phyloP scores from a whole-genome alignment of 1,140 invertebrate genomes.

The Aphidius ervi region DNA sequence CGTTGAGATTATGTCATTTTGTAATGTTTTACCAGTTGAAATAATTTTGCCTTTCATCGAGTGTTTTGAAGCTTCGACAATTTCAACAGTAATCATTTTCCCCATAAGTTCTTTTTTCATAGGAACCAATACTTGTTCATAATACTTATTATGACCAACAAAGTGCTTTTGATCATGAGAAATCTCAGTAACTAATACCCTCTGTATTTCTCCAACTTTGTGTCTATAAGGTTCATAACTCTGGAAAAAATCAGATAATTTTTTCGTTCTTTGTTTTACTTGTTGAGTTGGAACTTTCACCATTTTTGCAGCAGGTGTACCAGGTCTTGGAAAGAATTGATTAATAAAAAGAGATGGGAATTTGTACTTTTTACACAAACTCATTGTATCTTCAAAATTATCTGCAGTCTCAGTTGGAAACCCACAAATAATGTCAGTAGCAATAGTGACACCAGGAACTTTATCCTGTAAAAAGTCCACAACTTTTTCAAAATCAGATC shows the following conservation, averaged over 20 bases:
- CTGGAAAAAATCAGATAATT: constrained; percentile 85
- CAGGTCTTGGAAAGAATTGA: constrained; percentile 94
- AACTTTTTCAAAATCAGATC: constrained; percentile 84
- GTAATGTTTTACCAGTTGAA: too few species aligned
- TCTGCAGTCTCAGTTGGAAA: constrained; percentile 93
- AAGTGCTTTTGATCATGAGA: constrained; percentile 88
- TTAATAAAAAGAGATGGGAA: constrained; percentile 97
- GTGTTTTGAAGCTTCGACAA: constrained; percentile 75
- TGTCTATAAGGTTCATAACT: constrained; percentile 83
- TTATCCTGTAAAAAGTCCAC: constrained; percentile 78
- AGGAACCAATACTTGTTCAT: constrained; percentile 90
- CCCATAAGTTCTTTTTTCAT: constrained; percentile 76
- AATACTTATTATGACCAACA: constrained; percentile 94
- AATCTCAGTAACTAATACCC: constrained; percentile 87
- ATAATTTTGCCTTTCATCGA: constrained; percentile 72
- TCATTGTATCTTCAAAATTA: constrained; percentile 88
- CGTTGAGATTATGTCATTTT: too few species aligned
- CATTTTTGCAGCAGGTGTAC: constrained; percentile 92
- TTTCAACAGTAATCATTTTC: constrained; percentile 75
- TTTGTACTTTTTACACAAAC: constrained; percentile 79
- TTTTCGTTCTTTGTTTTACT: constrained; percentile 87
- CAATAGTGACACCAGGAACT: constrained; percentile 86
- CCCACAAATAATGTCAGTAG: constrained; percentile 97
- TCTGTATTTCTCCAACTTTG: constrained; percentile 71
- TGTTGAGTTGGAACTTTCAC: constrained; percentile 73